Conservation (phyloP, 2,888 invertebrate species). For the Thecophora atra region DNA sequence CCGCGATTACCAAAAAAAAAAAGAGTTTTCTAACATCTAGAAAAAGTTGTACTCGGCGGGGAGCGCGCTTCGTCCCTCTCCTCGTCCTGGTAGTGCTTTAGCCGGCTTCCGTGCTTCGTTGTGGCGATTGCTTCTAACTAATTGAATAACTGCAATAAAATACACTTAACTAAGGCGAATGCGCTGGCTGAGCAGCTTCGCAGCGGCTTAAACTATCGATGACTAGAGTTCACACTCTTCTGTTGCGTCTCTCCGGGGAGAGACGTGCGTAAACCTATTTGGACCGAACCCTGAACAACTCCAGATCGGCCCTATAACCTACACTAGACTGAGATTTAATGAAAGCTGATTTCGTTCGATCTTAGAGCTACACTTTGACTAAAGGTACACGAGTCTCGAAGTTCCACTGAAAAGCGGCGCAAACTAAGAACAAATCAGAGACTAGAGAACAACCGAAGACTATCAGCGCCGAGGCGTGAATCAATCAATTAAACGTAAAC, state of each 20-base stretch:
- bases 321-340: conserved; percentile 6
- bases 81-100: conserved; percentile 37
- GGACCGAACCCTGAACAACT: conserved; percentile 55
- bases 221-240: conserved; percentile 64
- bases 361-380: not conserved
- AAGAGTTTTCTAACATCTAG: conserved; percentile 33
- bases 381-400: not conserved
- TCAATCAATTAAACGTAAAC: no score
- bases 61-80: conserved; percentile 8
- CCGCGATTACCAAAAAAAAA: conserved; percentile 51
- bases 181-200: conserved; percentile 1
- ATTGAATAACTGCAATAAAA: conserved; percentile 14
- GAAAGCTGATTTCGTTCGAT: conserved; percentile 11
- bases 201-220: conserved; percentile 44
- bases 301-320: not conserved
- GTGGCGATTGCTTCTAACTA: conserved; percentile 14
- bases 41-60: conserved; percentile 41
- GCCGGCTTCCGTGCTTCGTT: conserved; percentile 38
- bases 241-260: conserved; percentile 34
- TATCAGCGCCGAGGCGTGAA: no score
- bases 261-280: conserved; percentile 42
- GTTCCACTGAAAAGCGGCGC: no score
- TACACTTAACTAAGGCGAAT: conserved; percentile 23
- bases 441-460: no score
- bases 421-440: no score